Evolutionary conservation across 2,797 vertebrate species (phyloP), one percentile per base, ranked within the genome.

Genomic region (Euthynnus affinis): DNA sequence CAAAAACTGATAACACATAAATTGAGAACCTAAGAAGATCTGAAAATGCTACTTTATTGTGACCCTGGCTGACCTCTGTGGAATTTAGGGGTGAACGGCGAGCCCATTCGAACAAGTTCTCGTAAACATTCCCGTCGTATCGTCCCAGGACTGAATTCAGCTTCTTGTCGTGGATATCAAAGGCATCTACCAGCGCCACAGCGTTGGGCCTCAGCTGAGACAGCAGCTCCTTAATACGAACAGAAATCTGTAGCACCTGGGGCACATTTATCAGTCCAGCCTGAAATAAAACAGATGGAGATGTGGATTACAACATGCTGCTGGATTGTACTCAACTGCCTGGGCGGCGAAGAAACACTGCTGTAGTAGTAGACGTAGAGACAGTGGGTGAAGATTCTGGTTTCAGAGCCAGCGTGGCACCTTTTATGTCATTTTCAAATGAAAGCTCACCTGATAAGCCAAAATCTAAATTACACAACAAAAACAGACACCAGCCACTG

Each of bases 71-170:
- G 77, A 98, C 98, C 97, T 99, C 93, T 53, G 96, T 94, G 88
- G 95, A 91, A 84, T 99, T 99, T 8, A 99, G 93, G 0, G 98
- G 98, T 0, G 98, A 99, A 40, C 91, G 94, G 81, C 96, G 97
- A 67, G 98, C 97, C 98, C 98, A 99, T 62, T 98, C 97, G 37
- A 98, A 99, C 97, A 99, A 93, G 90, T 97, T 93, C 87, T 99
- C 98, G 0, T 99, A 99, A 74, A 99, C 95, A 0, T 99, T 99
- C 23, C 98, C 98, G 0, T 99, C 98, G 0, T 98, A 98, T 58
- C 98, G 96, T 12, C 98, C 98, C 27, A 99, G 96, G 64, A 96
- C 93, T 0, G 98, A 99, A 13, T 96, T 96, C 55, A 99, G 94
- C 2, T 93, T 94, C 78, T 82, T 66, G 34, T 99, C 98, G 0